Base-by-base conservation (phyloP, 2,797 vertebrate species). In the Podarcis lilfordi region DNA sequence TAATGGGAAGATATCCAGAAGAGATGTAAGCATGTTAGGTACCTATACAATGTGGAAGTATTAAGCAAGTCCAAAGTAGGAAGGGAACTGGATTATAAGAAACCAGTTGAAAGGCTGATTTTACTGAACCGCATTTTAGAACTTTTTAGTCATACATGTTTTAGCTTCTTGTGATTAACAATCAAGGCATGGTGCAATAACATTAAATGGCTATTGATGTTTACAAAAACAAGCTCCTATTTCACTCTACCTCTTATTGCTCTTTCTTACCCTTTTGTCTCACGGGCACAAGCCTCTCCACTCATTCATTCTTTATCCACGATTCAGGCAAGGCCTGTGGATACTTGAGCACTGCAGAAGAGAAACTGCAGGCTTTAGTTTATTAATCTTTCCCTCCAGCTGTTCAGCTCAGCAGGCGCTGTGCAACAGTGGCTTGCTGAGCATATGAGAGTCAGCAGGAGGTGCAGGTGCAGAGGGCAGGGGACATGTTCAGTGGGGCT, bases 141-240 rank as follows among this genome's bases (percentile, higher is more conserved):
- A 66, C 29, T 40, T 43, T 89, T 89, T 13, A 77, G 13, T 40
- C 13, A 55, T 69, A 8, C 11, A 29, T 1, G 1, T 80, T 21
- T 21, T 90, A 85, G 84, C 11, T 75, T 0, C 1, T 86, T 0
- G 40, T 85, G 3, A 89, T 82, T 90, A 88, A 21, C 40, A 84
- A 2, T 50, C 21, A 77, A 45, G 23, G 72, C 84, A 61, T 82
- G 25, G 1, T 40, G 15, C 2, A 69, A 13, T n/a, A 85, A 59
- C 89, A 50, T 87, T 86, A 88, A 74, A 74, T 81, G 83, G 15
- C 55, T 27, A 75, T 32, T 82, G 40, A 9, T 80, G 66, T 77
- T 91, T 69, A 79, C 74, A 84, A 59, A 79, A 79, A 74, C 43
- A 40, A 11, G 29, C 4, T 1, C 3, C 82, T 1, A 8, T 13